Evolutionary conservation across 2,797 vertebrate genomes (phyloP).

Genomic region (Bovichtus variegatus): DNA sequence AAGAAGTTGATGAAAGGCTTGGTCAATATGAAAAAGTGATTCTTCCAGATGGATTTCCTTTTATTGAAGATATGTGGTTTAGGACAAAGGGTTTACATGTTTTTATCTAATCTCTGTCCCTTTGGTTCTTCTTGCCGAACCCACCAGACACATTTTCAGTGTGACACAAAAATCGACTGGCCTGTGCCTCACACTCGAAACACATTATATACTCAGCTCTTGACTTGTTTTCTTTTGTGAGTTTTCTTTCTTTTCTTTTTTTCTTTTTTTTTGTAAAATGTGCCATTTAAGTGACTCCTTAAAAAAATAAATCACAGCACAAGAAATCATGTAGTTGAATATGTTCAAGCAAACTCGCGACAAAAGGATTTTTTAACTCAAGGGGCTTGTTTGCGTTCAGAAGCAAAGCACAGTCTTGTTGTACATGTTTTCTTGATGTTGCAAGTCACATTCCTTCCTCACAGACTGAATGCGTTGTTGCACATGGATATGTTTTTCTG

Average conservation of each 20-base stretch:
- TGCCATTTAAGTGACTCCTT: conserved; percentile 84
- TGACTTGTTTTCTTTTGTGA: conserved; percentile 53
- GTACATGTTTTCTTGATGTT: conserved; percentile 46
- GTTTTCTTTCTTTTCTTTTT: conserved; percentile 41
- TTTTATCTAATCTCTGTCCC: conserved; percentile 52
- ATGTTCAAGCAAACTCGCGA: conserved; percentile 39
- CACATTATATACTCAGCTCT: conserved; percentile 56
- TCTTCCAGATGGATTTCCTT: conserved; percentile 37
- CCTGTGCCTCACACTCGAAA: conserved; percentile 77
- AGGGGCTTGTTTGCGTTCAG: conserved; percentile 54
- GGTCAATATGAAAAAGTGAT: conserved; percentile 21
- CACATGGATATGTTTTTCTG: conserved; percentile 39
- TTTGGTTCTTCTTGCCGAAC: conserved; percentile 52
- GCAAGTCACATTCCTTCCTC: conserved; percentile 52
- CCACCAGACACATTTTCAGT: conserved; percentile 66
- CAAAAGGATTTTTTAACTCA: conserved; percentile 37
- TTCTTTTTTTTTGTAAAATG: conserved; percentile 72
- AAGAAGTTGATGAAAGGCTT: conserved; percentile 23
- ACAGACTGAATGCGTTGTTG: conserved; percentile 58
- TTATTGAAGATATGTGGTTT: conserved; percentile 37
- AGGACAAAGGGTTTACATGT: conserved; percentile 61
- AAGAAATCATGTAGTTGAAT: conserved; percentile 57
- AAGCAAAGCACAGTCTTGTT: conserved; percentile 55
- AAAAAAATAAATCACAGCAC: conserved; percentile 73
- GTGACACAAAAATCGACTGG: conserved; percentile 74